Base-by-base conservation (phyloP, 1,140 invertebrate genomes). In the Asbolus verrucosus region DNA sequence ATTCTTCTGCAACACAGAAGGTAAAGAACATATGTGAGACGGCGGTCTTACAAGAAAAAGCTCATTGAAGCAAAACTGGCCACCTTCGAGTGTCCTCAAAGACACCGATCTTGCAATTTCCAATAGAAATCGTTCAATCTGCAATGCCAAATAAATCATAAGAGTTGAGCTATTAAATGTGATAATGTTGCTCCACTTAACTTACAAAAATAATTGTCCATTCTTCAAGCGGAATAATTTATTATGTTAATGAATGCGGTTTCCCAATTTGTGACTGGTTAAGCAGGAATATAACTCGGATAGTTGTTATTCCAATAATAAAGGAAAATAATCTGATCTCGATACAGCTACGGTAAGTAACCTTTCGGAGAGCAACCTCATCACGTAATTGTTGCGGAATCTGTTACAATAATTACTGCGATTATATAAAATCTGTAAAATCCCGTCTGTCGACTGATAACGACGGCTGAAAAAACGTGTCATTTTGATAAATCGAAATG, bases 131-230 rank as follows among this genome's bases (percentile, higher is more conserved):
- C 46, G 46, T 13, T 27, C 27, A 54, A 54, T 54, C 27, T 24
- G 46, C 46, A 54, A 54, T 54, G 46, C 46, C 46, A 27, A 54
- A 54, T 54, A 54, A 54, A 54, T 54, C 46, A 54, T 54, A 54
- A 9, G 14, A 27, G 46, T 30, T 27, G 14, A 54, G 19, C 46
- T n/a, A 11, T 43, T 14, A 14, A 16, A 15, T 43, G 33, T 38
- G 1, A 14, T 54, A 54, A 54, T 54, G 24, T 24, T 54, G 43
- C 43, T 50, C 43, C 19, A 50, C 18, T 50, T 50, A 36, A 36
- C 2, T 36, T 8, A 27, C 8, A 27, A 27, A 27, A 27, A 27
- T 27, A 27, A 27, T 27, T 27, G n/a, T n/a, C n/a, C n/a, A n/a
- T n/a, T n/a, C n/a, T n/a, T n/a, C n/a, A n/a, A n/a, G n/a, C n/a